Percentiles rank a stretch among this genome's conserved stretches.
Evolutionary conservation across 1,140 invertebrate genomes (phyloP).

Genomic region (Thaumetopoea pityocampa): DNA sequence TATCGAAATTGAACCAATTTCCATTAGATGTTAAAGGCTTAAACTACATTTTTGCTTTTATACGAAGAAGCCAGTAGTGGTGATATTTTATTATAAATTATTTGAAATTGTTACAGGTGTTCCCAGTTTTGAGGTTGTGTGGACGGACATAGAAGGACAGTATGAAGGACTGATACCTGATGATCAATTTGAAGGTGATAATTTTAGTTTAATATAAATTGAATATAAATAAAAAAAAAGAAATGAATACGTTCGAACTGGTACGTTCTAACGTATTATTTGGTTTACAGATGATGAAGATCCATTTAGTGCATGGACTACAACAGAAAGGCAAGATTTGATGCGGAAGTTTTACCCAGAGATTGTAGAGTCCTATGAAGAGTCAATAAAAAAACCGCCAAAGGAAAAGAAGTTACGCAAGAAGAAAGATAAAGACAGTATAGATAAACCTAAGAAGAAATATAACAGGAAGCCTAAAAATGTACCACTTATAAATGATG

Average conservation of each 20-base stretch:
- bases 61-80: too few relatives aligned
- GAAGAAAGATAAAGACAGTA: slow-evolving; percentile 44
- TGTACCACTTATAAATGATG: slow-evolving; percentile 21
- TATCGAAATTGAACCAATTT: too few relatives aligned
- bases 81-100: too few relatives aligned
- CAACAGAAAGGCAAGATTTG: slow-evolving; percentile 81
- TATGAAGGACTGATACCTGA: slow-evolving; percentile 78
- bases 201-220: slow-evolving; percentile 2
- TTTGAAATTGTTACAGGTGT: slow-evolving; percentile 62
- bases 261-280: too few relatives aligned
- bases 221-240: too few relatives aligned
- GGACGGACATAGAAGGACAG: slow-evolving; percentile 76
- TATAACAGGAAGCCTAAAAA: slow-evolving; percentile 54
- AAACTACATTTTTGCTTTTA: too few relatives aligned
- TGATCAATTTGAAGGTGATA: slow-evolving; percentile 68
- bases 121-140: slow-evolving; percentile 83
- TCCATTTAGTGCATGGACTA: slow-evolving; percentile 74
- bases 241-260: too few relatives aligned
- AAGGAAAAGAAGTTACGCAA: slow-evolving; percentile 74
- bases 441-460: slow-evolving; percentile 70
- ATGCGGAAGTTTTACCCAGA: slow-evolving; percentile 81
- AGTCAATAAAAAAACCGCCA: slow-evolving; percentile 76
- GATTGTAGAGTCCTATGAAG: slow-evolving; percentile 72
- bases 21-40: too few relatives aligned
- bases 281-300: slow-evolving; percentile 65